phyloP scores from a whole-genome alignment of 2,113 vertebrate genomes.

The Coptodon bakossiorum region DNA sequence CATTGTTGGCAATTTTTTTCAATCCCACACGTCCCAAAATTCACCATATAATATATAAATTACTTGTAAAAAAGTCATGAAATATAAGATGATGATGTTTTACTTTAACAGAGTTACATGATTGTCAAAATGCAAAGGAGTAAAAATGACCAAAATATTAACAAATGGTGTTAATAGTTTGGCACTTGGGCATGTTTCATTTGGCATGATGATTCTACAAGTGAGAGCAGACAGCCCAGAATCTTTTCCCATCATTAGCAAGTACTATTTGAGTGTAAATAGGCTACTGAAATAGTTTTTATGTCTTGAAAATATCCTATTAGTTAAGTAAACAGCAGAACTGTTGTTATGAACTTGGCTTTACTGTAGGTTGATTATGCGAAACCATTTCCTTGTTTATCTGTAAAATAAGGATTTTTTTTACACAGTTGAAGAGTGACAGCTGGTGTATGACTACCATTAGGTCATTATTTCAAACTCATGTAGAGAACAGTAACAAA shows the following conservation, averaged over 20 bases:
- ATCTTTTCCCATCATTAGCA: neutral
- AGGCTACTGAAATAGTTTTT: neutral
- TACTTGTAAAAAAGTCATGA: neutral
- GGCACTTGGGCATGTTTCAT: neutral
- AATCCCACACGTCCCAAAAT: neutral
- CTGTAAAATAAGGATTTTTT: neutral
- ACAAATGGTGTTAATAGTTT: neutral
- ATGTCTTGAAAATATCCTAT: neutral
- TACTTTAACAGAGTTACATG: neutral
- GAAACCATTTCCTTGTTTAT: neutral
- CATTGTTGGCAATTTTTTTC: neutral
- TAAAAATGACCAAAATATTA: neutral
- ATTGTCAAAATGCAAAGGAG: neutral
- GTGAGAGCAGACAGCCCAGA: neutral
- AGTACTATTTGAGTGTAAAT: neutral
- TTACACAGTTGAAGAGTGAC: neutral
- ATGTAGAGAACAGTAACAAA: neutral
- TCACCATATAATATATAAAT: neutral
- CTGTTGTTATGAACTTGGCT: neutral
- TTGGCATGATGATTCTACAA: accelerated
- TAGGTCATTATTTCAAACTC: neutral
- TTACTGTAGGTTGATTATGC: neutral
- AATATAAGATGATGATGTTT: neutral
- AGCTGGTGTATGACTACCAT: neutral
- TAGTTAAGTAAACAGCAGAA: neutral